A percentile compares a stretch with the other conserved stretches of the same genome.
These are phyloP conservation scores for Pangasius larnaudii DNA, from an alignment of 2,797 vertebrate species.

Conservation along the genomic window DNA sequence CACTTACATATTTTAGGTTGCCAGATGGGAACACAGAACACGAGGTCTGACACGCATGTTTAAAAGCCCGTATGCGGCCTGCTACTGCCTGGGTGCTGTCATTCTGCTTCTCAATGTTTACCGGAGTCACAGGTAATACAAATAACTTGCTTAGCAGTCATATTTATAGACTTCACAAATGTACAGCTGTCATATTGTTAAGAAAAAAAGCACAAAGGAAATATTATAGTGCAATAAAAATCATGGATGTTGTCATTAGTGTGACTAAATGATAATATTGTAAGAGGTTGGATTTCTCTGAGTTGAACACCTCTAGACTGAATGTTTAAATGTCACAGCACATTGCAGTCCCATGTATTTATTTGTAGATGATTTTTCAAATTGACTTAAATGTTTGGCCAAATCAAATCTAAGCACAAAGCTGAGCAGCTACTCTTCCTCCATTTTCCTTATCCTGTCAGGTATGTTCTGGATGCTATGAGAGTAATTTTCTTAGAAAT, in stretches of 20 bases:
- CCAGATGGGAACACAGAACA: conserved; percentile 85
- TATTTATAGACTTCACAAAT: neutral
- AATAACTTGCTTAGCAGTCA: neutral
- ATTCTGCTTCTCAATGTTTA: conserved; percentile 87
- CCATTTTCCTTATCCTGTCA: neutral
- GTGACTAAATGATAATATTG: neutral
- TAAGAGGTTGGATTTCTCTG: neutral
- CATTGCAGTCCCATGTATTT: neutral
- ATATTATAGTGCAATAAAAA: neutral
- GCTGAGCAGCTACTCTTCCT: neutral
- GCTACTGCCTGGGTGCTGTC: conserved; percentile 80
- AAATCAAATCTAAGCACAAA: neutral
- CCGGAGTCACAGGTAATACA: conserved; percentile 88
- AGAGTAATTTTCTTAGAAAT: neutral
- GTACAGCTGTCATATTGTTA: neutral
- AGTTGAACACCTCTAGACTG: neutral
- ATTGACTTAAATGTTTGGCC: neutral
- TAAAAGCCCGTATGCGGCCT: conserved; percentile 81
- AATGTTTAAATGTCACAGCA: conserved; percentile 3
- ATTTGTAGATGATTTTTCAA: neutral
- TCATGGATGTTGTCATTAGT: neutral
- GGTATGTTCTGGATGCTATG: neutral
- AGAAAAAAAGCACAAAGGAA: neutral
- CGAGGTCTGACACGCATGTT: conserved; percentile 78
- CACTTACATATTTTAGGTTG: conserved; percentile 71